phyloP scores from a whole-genome alignment of 2,113 vertebrate genomes.

The Hipposideros armiger region DNA sequence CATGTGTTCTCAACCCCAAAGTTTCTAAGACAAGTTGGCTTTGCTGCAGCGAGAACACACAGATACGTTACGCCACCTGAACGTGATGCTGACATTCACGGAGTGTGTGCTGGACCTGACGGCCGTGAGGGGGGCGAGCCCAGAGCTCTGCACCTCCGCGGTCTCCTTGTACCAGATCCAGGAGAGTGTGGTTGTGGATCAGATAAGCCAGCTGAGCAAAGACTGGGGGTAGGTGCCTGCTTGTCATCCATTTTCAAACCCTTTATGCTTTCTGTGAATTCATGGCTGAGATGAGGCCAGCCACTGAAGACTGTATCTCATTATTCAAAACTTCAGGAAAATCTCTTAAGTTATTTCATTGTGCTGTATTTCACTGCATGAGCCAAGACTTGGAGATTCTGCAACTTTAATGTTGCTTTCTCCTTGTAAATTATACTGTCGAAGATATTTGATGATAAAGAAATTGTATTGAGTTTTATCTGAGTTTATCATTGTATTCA shows the following conservation, averaged over 20 bases:
- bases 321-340: not conserved
- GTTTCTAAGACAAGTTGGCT: conserved; percentile 51
- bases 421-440: not conserved
- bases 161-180: conserved; percentile 95
- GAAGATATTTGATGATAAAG: not conserved
- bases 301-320: not conserved
- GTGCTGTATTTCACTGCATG: not conserved
- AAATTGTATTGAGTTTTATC: not conserved
- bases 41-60: conserved; percentile 95
- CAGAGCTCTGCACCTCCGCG: conserved; percentile 93
- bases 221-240: conserved; percentile 94
- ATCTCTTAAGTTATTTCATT: not conserved
- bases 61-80: conserved; percentile 95
- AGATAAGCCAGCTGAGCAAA: conserved; percentile 98
- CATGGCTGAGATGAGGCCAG: not conserved
- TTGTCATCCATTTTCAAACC: not conserved
- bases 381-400: not conserved
- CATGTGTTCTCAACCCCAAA: not conserved
- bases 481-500: not conserved
- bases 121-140: conserved; percentile 89
- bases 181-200: conserved; percentile 97
- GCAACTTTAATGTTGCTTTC: not conserved
- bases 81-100: conserved; percentile 95
- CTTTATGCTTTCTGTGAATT: not conserved
- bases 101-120: conserved; percentile 98